phyloP scores from a whole-genome alignment of 2,888 invertebrate species.

The Leptothorax acervorum region DNA sequence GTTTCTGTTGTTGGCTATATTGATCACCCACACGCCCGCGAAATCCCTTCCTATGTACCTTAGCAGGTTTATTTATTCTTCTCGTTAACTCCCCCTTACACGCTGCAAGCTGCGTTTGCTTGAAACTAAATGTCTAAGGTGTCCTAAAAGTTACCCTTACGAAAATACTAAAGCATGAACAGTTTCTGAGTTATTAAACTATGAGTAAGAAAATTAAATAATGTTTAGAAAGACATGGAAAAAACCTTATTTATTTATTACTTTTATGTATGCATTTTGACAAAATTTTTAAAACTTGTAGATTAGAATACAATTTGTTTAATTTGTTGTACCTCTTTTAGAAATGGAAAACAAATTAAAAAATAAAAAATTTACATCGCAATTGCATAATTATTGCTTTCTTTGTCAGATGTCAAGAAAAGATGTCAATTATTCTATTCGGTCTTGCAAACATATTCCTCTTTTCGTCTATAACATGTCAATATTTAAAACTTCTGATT shows the following conservation, averaged over 20 bases:
- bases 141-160: background rate
- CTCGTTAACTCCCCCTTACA: slow-evolving; percentile 32
- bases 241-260: background rate
- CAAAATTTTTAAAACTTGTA: background rate
- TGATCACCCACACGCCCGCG: slow-evolving; percentile 13
- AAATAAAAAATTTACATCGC: background rate
- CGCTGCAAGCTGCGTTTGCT: background rate
- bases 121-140: slow-evolving; percentile 26
- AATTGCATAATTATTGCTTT: background rate
- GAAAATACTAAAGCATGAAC: background rate
- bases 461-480: background rate
- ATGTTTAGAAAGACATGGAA: background rate
- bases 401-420: background rate
- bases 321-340: too few relatives aligned
- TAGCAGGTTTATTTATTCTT: slow-evolving; percentile 39
- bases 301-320: background rate
- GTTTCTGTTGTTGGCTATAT: slow-evolving; percentile 33
- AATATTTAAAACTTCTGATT: background rate
- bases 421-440: background rate
- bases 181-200: background rate
- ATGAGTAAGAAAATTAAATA: background rate
- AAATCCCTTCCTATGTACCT: slow-evolving; percentile 25
- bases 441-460: background rate
- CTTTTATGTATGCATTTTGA: background rate
- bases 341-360: background rate